Evolutionary conservation across 2,797 vertebrate genomes (phyloP).

Genomic region (Karalla daura): DNA sequence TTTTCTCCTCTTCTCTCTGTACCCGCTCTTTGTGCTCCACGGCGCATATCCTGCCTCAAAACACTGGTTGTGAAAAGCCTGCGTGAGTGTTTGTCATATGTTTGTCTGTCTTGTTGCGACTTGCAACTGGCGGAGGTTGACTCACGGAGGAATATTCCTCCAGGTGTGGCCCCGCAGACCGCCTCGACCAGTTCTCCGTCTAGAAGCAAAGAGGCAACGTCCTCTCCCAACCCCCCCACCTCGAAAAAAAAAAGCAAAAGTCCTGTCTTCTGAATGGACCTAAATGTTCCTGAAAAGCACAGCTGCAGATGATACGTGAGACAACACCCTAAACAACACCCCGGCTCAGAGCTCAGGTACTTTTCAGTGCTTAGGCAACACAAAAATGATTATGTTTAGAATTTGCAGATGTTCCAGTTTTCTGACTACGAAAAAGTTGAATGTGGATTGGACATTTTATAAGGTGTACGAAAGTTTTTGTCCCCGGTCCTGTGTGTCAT

Average conservation of each 20-base stretch:
- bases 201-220: background rate
- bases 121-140: slow-evolving; percentile 34
- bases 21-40: background rate
- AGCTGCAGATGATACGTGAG: background rate
- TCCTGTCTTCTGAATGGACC: too few relatives aligned
- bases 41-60: slow-evolving; percentile 35
- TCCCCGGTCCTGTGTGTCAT: too few relatives aligned
- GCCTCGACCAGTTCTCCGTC: slow-evolving; percentile 63
- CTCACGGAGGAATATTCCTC: slow-evolving; percentile 52
- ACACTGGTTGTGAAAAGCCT: background rate
- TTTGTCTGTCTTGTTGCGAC: slow-evolving; percentile 36
- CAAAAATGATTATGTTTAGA: too few relatives aligned
- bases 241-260: too few relatives aligned
- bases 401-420: too few relatives aligned
- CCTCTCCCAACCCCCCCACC: background rate
- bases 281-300: slow-evolving; percentile 41
- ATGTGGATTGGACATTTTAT: too few relatives aligned
- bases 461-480: too few relatives aligned
- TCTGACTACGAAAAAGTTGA: too few relatives aligned
- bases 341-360: slow-evolving; percentile 22
- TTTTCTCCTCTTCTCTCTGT: slow-evolving; percentile 1
- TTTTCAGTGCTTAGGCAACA: too few relatives aligned
- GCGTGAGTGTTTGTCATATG: slow-evolving; percentile 34
- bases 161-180: slow-evolving; percentile 56
- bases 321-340: slow-evolving; percentile 16